phyloP scores from a whole-genome alignment of 2,888 invertebrate species.

The Liopterus haemorrhoidalis region DNA sequence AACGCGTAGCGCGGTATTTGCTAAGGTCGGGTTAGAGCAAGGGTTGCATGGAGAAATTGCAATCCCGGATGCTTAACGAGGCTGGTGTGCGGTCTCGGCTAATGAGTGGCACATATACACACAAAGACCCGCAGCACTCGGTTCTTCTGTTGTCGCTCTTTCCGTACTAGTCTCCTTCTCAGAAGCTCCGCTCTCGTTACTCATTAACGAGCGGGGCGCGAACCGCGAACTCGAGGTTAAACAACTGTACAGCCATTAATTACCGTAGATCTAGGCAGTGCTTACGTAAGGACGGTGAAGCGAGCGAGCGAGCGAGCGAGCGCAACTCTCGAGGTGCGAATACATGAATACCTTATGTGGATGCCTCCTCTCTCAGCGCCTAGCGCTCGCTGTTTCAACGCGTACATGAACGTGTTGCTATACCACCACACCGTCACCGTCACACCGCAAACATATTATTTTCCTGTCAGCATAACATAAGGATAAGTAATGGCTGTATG shows the following conservation, averaged over 20 bases:
- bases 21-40: slow-evolving; percentile 1
- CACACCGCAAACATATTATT: slow-evolving; percentile 30
- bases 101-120: too few relatives aligned
- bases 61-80: slow-evolving; percentile 20
- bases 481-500: slow-evolving; percentile 35
- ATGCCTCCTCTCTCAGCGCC: too few relatives aligned
- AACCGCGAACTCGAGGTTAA: slow-evolving; percentile 22
- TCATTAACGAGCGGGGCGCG: slow-evolving; percentile 17
- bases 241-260: too few relatives aligned
- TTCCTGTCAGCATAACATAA: slow-evolving; percentile 36
- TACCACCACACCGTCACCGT: too few relatives aligned
- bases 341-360: too few relatives aligned
- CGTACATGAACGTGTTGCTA: slow-evolving; percentile 12
- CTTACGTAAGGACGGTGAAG: background rate
- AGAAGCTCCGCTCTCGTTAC: slow-evolving; percentile 11
- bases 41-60: slow-evolving; percentile 19
- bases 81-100: slow-evolving; percentile 19
- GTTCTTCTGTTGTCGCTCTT: background rate
- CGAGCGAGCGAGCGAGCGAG: slow-evolving; percentile 2
- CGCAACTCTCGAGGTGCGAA: background rate
- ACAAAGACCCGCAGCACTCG: slow-evolving; percentile 5
- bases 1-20: too few relatives aligned
- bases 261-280: slow-evolving; percentile 20
- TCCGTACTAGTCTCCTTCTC: background rate
- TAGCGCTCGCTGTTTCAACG: slow-evolving; percentile 7